Evolutionary conservation across 2,797 vertebrate genomes (phyloP), one percentile per base, ranked within the genome.

Genomic region (Karalla daura): DNA sequence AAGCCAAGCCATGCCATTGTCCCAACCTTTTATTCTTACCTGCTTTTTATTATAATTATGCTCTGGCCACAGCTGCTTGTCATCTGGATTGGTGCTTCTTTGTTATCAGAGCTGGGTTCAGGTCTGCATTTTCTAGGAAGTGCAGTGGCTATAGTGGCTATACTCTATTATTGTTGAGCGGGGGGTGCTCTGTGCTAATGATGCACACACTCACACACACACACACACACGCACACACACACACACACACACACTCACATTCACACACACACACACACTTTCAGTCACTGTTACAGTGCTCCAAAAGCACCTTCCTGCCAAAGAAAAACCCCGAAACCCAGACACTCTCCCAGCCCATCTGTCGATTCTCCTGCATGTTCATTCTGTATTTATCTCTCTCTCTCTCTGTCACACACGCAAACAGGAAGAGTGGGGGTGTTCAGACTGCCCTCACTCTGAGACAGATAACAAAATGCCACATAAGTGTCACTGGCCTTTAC

Each of bases 401-500:
- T 33, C 17, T 39, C 41, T 52, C 37, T 43, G 36, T 41, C 40
- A 23, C 11, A 28, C 21, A 37, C 65, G 37, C 55, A 61, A 17
- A 54, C 5, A 49, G 36, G 40, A 20, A 33, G 51, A 40, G 35
- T 0, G 44, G 46, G 66, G 27, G 62, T 40, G 55, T 50, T 53
- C 70, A 70, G 69, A 73, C 51, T 15, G 51, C 46, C 37, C 35
- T 12, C 18, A 58, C 46, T 20, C 28, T 72, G 59, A 74, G 64
- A 63, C 68, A 51, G 60, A 74, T 49, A 64, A 17, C 43, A 51
- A 56, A 72, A 77, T 63, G 17, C 52, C 60, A 66, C 64, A 39
- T 35, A 40, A 20, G 46, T 41, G 59, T 63, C 30, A 18, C 28
- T 27, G 58, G 47, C 43, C 51, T 66, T 46, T 39, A 50, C 45